Percentiles rank a stretch among this genome's conserved stretches.
Conservation (phyloP, 2,113 vertebrate species). For the Gambusia holbrooki region DNA sequence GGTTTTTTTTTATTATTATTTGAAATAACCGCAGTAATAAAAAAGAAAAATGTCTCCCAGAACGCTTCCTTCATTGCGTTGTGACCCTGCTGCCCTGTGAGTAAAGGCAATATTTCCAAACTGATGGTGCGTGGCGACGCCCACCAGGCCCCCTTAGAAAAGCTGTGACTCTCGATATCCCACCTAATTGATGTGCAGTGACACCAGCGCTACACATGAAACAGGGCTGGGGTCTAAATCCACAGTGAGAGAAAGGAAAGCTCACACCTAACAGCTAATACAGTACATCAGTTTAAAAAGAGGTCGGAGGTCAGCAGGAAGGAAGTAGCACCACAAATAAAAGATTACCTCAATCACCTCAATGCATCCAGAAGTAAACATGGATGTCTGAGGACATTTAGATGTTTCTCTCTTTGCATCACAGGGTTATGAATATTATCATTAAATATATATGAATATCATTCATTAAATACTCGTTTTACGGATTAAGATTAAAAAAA, state of each 20-base stretch:
- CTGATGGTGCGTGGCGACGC: slow-evolving; percentile 45
- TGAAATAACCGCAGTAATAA: slow-evolving; percentile 39
- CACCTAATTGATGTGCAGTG: slow-evolving; percentile 44
- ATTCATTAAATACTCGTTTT: not conserved
- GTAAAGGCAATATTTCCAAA: slow-evolving; percentile 60
- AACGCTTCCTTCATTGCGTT: slow-evolving; percentile 42
- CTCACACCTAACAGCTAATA: slow-evolving; percentile 42
- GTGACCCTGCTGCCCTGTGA: slow-evolving; percentile 49
- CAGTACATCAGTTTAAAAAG: slow-evolving; percentile 59
- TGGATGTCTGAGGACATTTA: slow-evolving; percentile 23
- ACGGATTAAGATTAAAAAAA: not conserved
- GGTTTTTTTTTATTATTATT: slow-evolving; percentile 2
- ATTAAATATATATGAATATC: not conserved
- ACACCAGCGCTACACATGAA: slow-evolving; percentile 36
- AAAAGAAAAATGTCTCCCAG: slow-evolving; percentile 52
- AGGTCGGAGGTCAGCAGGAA: slow-evolving; percentile 34
- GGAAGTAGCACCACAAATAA: slow-evolving; percentile 40
- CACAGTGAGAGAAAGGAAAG: slow-evolving; percentile 37
- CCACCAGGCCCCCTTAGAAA: slow-evolving; percentile 54
- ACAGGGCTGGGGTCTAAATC: slow-evolving; percentile 33
- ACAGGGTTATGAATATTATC: not conserved
- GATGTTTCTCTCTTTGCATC: slow-evolving; percentile 1
- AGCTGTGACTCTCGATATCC: slow-evolving; percentile 40
- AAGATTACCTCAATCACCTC: slow-evolving; percentile 35
- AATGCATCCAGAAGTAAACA: slow-evolving; percentile 30